Base-by-base conservation (phyloP, 30 jellyfish, hydroid and myxozoan species). In the Chironex yamaguchii region DNA sequence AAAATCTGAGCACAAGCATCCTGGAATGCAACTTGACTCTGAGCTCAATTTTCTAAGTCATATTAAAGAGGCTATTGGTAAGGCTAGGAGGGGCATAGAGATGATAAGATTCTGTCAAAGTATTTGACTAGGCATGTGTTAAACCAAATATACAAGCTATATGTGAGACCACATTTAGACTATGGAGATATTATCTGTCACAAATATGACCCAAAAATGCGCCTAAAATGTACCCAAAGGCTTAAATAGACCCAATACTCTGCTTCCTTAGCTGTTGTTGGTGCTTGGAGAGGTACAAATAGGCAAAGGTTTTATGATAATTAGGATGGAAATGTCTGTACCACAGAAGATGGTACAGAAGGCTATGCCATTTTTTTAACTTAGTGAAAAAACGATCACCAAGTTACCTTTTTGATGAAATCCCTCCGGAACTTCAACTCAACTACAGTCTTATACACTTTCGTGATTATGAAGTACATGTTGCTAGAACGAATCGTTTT, bases 11-110 rank as follows among this genome's bases (percentile, higher is more conserved):
- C 89, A 51, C 79, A 76, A 76, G 67, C 89, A 76, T 31, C 79
- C 62, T 29, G 89, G 78, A 21, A 76, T 76, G 76, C 31, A 2
- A 1, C 79, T 76, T 29, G 79, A 52, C 22, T 51, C 30, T 51
- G 36, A 53, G 49, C 89, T 76, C 28, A 74, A 74, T 42, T 74
- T 74, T 49, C 76, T 0, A 1, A 49, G 87, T 74, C 87, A 74
- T 3, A 74, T 74, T 29, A 48, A 29, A 1, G 87, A 74, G 77
- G 87, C 77, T 1, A 49, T 74, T 42, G 53, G 52, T 17, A 74
- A 74, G 77, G 87, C 87, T 0, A 74, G 87, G 31, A 49, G 87
- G 87, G 87, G 87, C 29, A 76, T 53, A 0, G 89, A 79, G 49
- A 29, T 76, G 22, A 76, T 76, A 17, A 52, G 36, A 31, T 52